Conservation (phyloP, 1,140 invertebrate species). For the Macrobrachium rosenbergii region DNA sequence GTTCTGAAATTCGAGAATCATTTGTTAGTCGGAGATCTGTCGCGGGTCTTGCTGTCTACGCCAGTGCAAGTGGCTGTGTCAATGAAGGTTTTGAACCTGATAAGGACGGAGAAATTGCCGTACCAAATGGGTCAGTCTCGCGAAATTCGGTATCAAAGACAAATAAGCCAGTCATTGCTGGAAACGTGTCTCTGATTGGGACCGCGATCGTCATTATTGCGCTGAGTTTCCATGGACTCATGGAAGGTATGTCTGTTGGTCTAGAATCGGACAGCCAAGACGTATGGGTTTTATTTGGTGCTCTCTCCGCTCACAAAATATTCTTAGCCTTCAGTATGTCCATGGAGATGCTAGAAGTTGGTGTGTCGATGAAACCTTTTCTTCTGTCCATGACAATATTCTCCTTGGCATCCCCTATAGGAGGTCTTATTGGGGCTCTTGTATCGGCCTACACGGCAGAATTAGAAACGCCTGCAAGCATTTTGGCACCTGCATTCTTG, state of each 20-base stretch:
- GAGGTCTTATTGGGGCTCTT: constrained; percentile 64
- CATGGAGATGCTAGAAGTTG: constrained; percentile 71
- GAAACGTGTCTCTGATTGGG: constrained; percentile 64
- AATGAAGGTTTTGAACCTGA: background rate
- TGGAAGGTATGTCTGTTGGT: constrained; percentile 72
- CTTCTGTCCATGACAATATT: constrained; percentile 57
- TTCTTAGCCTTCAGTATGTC: constrained; percentile 75
- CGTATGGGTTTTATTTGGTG: constrained; percentile 70
- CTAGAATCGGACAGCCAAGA: constrained; percentile 67
- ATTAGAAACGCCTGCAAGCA: background rate
- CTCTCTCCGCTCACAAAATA: constrained; percentile 73
- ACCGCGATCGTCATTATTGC: constrained; percentile 72
- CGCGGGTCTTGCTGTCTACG: background rate
- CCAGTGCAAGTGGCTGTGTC: background rate
- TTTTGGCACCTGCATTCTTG: constrained; percentile 44
- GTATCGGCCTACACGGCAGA: constrained; percentile 26
- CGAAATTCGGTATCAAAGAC: background rate
- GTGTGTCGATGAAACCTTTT: constrained; percentile 63
- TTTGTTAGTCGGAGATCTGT: background rate
- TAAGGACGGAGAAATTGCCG: too few species aligned
- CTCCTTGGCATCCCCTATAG: constrained; percentile 62
- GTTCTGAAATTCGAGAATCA: background rate
- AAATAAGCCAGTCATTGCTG: background rate
- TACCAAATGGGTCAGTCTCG: background rate
- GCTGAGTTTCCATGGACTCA: constrained; percentile 74